Percentiles rank a stretch among this genome's conserved stretches.
Evolutionary conservation across 1,140 invertebrate species (phyloP).

Genomic region (Harpegnathos saltator): DNA sequence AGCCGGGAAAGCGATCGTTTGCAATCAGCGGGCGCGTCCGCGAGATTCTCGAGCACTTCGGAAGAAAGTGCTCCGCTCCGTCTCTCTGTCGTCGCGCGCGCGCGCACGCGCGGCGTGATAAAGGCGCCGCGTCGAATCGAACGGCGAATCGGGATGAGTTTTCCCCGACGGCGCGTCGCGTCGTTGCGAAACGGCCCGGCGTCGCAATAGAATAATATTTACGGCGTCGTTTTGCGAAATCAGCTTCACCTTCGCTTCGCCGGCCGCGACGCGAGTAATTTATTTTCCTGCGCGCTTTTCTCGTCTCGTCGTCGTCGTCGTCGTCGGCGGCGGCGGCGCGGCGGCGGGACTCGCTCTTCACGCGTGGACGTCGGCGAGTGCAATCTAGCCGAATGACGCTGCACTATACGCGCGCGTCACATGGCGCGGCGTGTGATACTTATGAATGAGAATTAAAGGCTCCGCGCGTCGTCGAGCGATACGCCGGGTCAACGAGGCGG

Average conservation of each 20-base stretch:
- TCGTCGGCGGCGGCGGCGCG: no score
- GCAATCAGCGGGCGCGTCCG: no score
- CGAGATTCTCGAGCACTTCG: no score
- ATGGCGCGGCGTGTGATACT: constrained; percentile 54
- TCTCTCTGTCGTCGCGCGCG: no score
- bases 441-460: constrained; percentile 67
- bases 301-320: constrained; percentile 55
- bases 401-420: constrained; percentile 59
- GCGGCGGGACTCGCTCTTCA: constrained; percentile 46
- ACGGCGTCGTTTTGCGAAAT: constrained; percentile 45
- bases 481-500: constrained; percentile 43
- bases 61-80: no score
- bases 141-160: constrained; percentile 16
- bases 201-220: constrained; percentile 40
- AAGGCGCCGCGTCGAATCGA: neutral
- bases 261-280: constrained; percentile 36
- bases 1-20: no score
- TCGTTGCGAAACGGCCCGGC: constrained; percentile 1
- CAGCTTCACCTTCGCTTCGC: constrained; percentile 50
- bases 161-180: neutral
- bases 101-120: no score
- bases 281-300: constrained; percentile 60
- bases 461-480: constrained; percentile 29
- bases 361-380: constrained; percentile 13
- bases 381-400: constrained; percentile 67